A percentile compares a stretch with the other conserved stretches of the same genome.
Evolutionary conservation across 2,113 vertebrate species (phyloP).

Genomic region (Irena cyanogastra): DNA sequence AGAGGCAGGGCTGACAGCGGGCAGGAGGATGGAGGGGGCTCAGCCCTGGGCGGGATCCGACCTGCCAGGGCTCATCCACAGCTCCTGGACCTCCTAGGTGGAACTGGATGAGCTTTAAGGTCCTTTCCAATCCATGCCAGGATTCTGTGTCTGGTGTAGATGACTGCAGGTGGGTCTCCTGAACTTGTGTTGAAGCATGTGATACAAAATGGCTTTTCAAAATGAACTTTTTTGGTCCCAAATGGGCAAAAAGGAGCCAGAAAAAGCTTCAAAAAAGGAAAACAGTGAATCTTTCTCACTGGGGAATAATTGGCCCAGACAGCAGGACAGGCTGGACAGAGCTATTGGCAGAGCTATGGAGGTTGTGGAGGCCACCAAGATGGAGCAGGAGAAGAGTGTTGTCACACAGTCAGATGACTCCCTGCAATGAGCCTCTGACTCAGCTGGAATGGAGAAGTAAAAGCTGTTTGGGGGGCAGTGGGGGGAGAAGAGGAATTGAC

Average conservation of each 20-base stretch:
- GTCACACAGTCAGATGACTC: neutral
- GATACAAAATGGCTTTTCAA: neutral
- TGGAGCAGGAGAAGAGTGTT: rapidly evolving
- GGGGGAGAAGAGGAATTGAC: neutral
- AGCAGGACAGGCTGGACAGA: neutral
- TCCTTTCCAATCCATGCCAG: neutral
- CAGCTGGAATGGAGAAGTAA: neutral
- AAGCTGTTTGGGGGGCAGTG: neutral
- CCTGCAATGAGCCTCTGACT: neutral
- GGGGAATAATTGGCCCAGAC: neutral
- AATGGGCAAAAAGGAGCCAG: neutral
- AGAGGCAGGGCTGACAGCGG: neutral
- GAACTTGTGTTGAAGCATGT: rapidly evolving
- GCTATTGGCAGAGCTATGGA: neutral
- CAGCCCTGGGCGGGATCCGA: neutral
- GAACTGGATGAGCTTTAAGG: neutral
- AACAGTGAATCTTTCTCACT: neutral
- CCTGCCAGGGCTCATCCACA: rapidly evolving
- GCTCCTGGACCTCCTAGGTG: neutral
- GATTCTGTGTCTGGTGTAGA: rapidly evolving
- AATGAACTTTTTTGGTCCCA: neutral
- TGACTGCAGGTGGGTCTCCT: neutral
- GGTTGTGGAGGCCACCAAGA: neutral
- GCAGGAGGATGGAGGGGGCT: neutral
- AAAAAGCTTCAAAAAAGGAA: neutral